Evolutionary conservation across 2,797 vertebrate genomes (phyloP).

Genomic region (Aselliscus stoliczkanus): DNA sequence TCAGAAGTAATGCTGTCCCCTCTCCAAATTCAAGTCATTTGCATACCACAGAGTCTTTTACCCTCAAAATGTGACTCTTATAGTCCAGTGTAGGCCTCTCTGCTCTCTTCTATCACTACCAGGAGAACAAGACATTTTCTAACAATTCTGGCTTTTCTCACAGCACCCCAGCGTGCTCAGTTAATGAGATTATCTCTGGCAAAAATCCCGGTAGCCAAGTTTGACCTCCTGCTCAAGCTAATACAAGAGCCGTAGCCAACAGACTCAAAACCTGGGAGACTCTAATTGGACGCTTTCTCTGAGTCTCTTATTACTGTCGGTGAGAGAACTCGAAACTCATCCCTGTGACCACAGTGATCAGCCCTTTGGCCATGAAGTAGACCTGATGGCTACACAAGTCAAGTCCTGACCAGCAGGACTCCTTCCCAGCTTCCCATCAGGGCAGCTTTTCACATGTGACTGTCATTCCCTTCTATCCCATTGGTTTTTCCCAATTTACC

Average conservation of each 20-base stretch:
- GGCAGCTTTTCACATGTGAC: background rate
- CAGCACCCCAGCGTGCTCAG: background rate
- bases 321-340: background rate
- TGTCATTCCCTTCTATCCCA: background rate
- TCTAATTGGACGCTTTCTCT: background rate
- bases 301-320: background rate
- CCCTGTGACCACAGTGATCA: background rate
- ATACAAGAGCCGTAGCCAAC: background rate
- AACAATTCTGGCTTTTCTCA: background rate
- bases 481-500: background rate
- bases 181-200: slow-evolving; percentile 30
- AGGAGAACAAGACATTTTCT: background rate
- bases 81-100: background rate
- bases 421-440: background rate
- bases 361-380: background rate
- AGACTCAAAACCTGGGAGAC: background rate
- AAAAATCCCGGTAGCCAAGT: background rate
- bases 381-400: background rate
- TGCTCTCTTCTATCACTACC: background rate
- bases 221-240: background rate
- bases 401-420: background rate
- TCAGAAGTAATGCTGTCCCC: background rate
- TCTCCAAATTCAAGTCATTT: slow-evolving; percentile 1
- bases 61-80: background rate
- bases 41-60: background rate